phyloP scores from a whole-genome alignment of 2,888 invertebrate genomes.

The Itoplectis maculator region DNA sequence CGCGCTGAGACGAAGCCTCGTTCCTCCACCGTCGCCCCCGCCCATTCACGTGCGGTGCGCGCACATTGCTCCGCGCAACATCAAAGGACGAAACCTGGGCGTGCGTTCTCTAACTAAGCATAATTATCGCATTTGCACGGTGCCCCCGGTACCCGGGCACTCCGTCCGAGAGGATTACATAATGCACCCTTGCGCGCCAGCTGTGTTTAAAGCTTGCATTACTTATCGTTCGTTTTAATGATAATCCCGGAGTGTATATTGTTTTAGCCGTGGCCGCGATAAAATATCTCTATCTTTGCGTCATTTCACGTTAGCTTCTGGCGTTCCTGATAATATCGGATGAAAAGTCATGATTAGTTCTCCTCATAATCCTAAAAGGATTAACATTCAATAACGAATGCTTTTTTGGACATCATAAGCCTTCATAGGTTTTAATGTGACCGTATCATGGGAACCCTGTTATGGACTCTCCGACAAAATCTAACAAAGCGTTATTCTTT shows the following conservation, averaged over 20 bases:
- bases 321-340: too few relatives aligned
- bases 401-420: too few relatives aligned
- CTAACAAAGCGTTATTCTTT: too few relatives aligned
- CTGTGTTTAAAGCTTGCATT: neutral
- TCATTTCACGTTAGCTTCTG: too few relatives aligned
- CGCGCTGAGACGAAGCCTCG: slow-evolving; percentile 15
- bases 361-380: too few relatives aligned
- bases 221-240: slow-evolving; percentile 12
- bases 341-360: too few relatives aligned
- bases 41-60: slow-evolving; percentile 18
- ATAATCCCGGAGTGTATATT: neutral
- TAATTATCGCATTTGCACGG: slow-evolving; percentile 80
- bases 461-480: too few relatives aligned
- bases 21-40: neutral
- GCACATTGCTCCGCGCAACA: slow-evolving; percentile 73
- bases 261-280: neutral
- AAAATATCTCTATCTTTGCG: neutral
- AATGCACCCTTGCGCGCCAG: neutral
- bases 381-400: too few relatives aligned
- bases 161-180: slow-evolving; percentile 8
- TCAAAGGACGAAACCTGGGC: slow-evolving; percentile 76
- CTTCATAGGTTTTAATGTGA: too few relatives aligned
- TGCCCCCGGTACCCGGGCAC: slow-evolving; percentile 61
- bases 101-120: slow-evolving; percentile 76
- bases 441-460: too few relatives aligned